Percentiles rank a stretch among this genome's conserved stretches.
These are phyloP conservation scores for Pseudomyrmex sp. DNA, from an alignment of 1,140 invertebrate genomes.

Conservation along the genomic window DNA sequence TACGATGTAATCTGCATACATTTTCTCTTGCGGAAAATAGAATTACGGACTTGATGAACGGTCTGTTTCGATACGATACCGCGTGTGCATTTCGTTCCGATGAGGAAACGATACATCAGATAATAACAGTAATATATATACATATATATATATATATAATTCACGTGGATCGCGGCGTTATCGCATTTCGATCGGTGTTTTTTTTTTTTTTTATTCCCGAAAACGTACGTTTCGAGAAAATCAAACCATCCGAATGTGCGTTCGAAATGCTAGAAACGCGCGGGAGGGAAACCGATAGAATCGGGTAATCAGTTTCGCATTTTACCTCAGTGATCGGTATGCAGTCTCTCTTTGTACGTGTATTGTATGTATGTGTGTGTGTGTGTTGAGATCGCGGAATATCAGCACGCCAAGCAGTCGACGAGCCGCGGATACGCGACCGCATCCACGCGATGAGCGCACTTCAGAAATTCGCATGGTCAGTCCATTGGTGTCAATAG, in stretches of 20 bases:
- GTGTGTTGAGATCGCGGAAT: slow-evolving; percentile 28
- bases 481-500: neutral
- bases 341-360: neutral
- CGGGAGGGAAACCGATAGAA: slow-evolving; percentile 14
- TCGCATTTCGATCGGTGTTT: no score
- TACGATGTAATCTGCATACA: no score
- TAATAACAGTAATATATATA: no score
- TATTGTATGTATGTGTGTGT: neutral
- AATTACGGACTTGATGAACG: no score
- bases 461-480: slow-evolving; percentile 48
- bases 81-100: no score
- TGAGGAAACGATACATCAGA: no score
- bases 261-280: neutral
- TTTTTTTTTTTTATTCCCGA: no score
- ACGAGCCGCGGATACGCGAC: slow-evolving; percentile 36
- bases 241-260: neutral
- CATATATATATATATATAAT: no score
- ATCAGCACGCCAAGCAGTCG: slow-evolving; percentile 18
- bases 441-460: slow-evolving; percentile 40
- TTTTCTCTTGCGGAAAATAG: no score
- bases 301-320: slow-evolving; percentile 35
- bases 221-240: no score
- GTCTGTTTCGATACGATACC: no score
- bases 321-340: slow-evolving; percentile 3
- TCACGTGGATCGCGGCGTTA: no score